phyloP scores from a whole-genome alignment of 2,888 invertebrate genomes.

The Oxyteleia sp. region DNA sequence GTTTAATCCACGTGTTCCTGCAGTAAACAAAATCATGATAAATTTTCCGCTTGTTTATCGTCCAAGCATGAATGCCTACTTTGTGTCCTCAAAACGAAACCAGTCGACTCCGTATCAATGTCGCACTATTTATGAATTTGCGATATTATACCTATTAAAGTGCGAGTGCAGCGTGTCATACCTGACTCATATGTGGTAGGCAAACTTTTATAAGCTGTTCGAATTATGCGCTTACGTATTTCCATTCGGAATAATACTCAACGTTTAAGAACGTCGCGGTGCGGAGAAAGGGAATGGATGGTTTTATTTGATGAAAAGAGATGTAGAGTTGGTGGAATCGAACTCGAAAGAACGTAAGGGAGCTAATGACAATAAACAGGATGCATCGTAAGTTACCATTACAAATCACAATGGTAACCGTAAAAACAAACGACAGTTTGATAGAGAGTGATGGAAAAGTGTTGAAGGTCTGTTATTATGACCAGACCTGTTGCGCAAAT shows the following conservation, averaged over 20 bases:
- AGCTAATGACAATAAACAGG: conserved; percentile 85
- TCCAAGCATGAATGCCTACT: conserved; percentile 51
- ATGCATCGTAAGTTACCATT: conserved; percentile 84
- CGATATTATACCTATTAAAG: conserved; percentile 55
- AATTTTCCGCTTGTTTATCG: conserved; percentile 39
- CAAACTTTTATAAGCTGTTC: conserved; percentile 30
- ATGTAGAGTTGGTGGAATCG: conserved; percentile 16
- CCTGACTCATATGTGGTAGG: conserved; percentile 28
- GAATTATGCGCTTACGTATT: conserved; percentile 56
- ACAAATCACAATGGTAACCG: conserved; percentile 86
- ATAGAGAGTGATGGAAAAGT: conserved; percentile 80
- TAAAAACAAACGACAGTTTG: conserved; percentile 84
- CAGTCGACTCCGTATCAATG: conserved; percentile 43
- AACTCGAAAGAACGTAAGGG: conserved; percentile 29
- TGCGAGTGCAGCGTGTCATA: conserved; percentile 48
- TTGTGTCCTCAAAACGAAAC: conserved; percentile 39
- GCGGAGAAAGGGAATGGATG: conserved; percentile 29
- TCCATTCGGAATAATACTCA: conserved; percentile 51
- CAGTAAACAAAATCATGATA: conserved; percentile 38
- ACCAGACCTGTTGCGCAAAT: conserved; percentile 75
- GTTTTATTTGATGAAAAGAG: conserved; percentile 23
- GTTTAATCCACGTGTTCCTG: conserved; percentile 26
- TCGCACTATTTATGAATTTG: conserved; percentile 49
- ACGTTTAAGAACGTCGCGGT: conserved; percentile 40
- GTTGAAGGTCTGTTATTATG: conserved; percentile 81